Percentiles rank a stretch among this genome's conserved stretches.
Conservation (phyloP, 2,888 invertebrate species). For the Cheilosia scutellata region DNA sequence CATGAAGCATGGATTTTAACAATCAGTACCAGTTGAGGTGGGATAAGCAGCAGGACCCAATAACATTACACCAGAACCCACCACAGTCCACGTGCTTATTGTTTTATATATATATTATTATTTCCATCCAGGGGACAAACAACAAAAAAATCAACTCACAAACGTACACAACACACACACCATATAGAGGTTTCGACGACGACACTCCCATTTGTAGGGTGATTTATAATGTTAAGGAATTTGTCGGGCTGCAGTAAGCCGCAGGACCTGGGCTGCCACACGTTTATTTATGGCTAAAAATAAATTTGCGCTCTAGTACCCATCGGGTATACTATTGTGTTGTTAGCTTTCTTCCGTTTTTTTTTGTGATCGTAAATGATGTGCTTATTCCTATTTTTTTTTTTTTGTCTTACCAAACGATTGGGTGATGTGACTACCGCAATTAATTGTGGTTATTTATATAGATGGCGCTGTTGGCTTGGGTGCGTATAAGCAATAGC, state of each 20-base stretch:
- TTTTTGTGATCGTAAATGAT: slow-evolving; percentile 27
- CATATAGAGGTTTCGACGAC: neutral
- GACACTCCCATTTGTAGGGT: slow-evolving; percentile 63
- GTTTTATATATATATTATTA: slow-evolving; percentile 37
- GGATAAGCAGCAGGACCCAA: slow-evolving; percentile 11
- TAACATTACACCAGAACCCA: too few species aligned
- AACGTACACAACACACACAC: neutral
- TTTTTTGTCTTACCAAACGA: slow-evolving; percentile 12
- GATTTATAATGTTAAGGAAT: slow-evolving; percentile 69
- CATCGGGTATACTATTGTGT: slow-evolving; percentile 30
- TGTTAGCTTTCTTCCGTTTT: slow-evolving; percentile 21
- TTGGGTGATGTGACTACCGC: slow-evolving; percentile 58
- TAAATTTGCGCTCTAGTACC: slow-evolving; percentile 71
- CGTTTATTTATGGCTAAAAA: slow-evolving; percentile 69
- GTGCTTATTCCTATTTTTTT: slow-evolving; percentile 46
- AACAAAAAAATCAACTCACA: slow-evolving; percentile 12
- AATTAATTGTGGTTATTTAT: slow-evolving; percentile 70
- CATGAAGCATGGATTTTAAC: slow-evolving; percentile 35
- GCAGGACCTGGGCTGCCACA: slow-evolving; percentile 61
- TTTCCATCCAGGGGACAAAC: slow-evolving; percentile 8
- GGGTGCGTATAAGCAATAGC: slow-evolving; percentile 42
- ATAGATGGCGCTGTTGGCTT: neutral
- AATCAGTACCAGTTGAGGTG: slow-evolving; percentile 41
- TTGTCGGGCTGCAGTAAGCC: slow-evolving; percentile 52
- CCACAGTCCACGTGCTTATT: slow-evolving; percentile 37